Percentiles rank a stretch among this genome's conserved stretches.
Evolutionary conservation across 2,888 invertebrate genomes (phyloP).

Genomic region (Trichopoda pennipes): DNA sequence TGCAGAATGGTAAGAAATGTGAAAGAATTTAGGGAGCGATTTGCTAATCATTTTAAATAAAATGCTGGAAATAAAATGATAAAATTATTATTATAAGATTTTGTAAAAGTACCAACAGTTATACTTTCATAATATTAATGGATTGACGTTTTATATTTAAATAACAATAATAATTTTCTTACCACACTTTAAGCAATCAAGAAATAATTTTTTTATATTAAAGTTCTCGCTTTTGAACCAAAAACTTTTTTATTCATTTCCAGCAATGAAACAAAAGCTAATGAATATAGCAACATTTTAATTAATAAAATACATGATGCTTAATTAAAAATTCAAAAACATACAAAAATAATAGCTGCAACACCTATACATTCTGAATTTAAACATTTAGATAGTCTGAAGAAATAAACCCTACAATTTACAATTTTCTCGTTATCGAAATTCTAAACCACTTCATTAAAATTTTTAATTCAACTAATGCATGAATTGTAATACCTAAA

Average conservation of each 20-base stretch:
- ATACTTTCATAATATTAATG: neutral
- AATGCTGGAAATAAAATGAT: neutral
- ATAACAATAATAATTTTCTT: too few relatives aligned
- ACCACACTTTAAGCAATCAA: neutral
- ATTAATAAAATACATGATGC: conserved; percentile 67
- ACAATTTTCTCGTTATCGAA: conserved; percentile 48
- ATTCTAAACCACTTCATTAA: conserved; percentile 66
- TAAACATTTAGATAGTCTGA: conserved; percentile 40
- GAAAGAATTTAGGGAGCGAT: conserved; percentile 44
- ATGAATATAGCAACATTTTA: conserved; percentile 60
- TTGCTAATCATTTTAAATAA: neutral
- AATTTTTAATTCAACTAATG: conserved; percentile 5
- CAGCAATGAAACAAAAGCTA: neutral
- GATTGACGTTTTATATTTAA: neutral
- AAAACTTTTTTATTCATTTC: conserved; percentile 31
- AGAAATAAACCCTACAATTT: conserved; percentile 43
- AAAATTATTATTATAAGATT: neutral
- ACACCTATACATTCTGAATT: conserved; percentile 1
- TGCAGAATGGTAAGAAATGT: conserved; percentile 30
- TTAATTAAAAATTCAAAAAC: conserved; percentile 39
- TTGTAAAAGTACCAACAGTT: too few relatives aligned
- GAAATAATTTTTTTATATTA: conserved; percentile 59
- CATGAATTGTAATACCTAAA: conserved; percentile 15
- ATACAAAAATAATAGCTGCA: conserved; percentile 8
- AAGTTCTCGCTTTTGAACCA: conserved; percentile 70